Conservation (phyloP, 1,140 invertebrate species). For the Drosophila pandora region DNA sequence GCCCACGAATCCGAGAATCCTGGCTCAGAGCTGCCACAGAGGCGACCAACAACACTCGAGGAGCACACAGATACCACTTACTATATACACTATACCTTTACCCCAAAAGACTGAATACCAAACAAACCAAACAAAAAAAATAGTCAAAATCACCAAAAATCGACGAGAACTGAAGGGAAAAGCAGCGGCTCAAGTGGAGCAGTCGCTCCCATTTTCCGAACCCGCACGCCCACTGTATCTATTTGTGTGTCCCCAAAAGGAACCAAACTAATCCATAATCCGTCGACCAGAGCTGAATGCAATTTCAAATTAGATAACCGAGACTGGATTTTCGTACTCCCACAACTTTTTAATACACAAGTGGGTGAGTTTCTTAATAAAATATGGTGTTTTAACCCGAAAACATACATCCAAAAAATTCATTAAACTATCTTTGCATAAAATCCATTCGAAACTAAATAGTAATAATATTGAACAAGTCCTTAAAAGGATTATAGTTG, state of each 20-base stretch:
- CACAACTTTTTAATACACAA: background rate
- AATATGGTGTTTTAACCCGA: background rate
- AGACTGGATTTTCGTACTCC: slow-evolving; percentile 4
- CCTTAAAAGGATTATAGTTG: no score
- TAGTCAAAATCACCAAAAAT: slow-evolving; percentile 33
- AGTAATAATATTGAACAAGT: no score
- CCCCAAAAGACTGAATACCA: slow-evolving; percentile 59
- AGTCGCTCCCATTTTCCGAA: slow-evolving; percentile 32
- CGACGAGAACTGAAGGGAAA: slow-evolving; percentile 43
- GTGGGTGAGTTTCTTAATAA: slow-evolving; percentile 17
- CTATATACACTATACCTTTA: slow-evolving; percentile 29
- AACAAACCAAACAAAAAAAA: slow-evolving; percentile 12
- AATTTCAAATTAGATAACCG: slow-evolving; percentile 47
- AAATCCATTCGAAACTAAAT: no score
- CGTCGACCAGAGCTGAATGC: slow-evolving; percentile 38
- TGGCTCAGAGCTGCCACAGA: slow-evolving; percentile 47
- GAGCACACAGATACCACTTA: slow-evolving; percentile 36
- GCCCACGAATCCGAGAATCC: slow-evolving; percentile 30
- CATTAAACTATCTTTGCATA: background rate
- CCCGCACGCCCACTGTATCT: slow-evolving; percentile 32
- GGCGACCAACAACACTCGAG: slow-evolving; percentile 54
- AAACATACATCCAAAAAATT: background rate
- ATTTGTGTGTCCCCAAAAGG: slow-evolving; percentile 42
- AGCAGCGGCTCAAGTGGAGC: slow-evolving; percentile 38
- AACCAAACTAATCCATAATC: slow-evolving; percentile 47